Conservation (phyloP, 1,140 invertebrate genomes). For the Archivesica marissinica region DNA sequence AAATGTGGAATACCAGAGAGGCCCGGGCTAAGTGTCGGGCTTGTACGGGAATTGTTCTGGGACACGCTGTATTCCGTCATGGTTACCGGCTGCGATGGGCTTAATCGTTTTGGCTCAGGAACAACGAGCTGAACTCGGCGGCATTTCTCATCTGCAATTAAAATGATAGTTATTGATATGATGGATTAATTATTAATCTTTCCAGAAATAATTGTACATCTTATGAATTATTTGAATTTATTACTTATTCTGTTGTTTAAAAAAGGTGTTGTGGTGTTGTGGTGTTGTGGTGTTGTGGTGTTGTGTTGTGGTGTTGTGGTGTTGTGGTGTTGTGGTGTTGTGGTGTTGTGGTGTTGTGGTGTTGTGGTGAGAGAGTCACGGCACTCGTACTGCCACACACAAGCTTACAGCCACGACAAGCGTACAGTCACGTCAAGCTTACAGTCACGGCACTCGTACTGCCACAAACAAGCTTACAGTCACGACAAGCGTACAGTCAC, state of each 20-base stretch:
- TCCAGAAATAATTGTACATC: not conserved
- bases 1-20: not conserved
- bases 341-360: too few species aligned
- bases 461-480: too few species aligned
- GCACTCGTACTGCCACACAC: too few species aligned
- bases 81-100: not conserved
- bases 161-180: not conserved
- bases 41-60: not conserved
- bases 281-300: too few species aligned
- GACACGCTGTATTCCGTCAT: not conserved
- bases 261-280: too few species aligned
- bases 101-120: conserved; percentile 35
- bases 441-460: too few species aligned
- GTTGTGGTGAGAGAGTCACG: too few species aligned
- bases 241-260: not conserved
- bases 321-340: too few species aligned
- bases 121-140: conserved; percentile 23
- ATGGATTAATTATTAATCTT: not conserved
- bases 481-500: too few species aligned
- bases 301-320: too few species aligned
- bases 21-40: not conserved
- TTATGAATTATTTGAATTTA: not conserved
- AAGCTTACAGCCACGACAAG: too few species aligned
- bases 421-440: too few species aligned
- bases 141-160: not conserved